Evolutionary conservation across 2,888 invertebrate genomes (phyloP).

Genomic region (Barypeithes pellucidus): DNA sequence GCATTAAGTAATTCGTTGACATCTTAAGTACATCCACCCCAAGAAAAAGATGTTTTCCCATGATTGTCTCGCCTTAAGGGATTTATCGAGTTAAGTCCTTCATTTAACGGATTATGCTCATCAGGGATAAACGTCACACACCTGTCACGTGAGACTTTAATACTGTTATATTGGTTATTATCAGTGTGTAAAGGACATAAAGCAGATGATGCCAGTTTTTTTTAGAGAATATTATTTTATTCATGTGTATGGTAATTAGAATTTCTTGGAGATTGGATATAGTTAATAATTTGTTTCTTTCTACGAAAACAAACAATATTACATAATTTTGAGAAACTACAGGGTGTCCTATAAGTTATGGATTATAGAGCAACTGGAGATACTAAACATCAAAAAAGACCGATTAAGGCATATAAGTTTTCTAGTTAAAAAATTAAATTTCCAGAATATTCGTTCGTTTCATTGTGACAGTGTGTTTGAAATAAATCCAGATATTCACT

Average conservation of each 20-base stretch:
- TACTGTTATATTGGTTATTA: constrained; percentile 33
- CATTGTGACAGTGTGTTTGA: no score
- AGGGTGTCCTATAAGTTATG: no score
- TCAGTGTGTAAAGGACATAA: background rate
- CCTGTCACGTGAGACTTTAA: constrained; percentile 43
- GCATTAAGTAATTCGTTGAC: constrained; percentile 4
- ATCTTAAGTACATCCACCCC: background rate
- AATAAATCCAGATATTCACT: no score
- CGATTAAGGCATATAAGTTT: no score
- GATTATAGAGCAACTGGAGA: no score
- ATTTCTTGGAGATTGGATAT: background rate
- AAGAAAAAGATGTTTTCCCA: constrained; percentile 41
- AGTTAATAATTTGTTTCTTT: no score
- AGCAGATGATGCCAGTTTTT: constrained; percentile 9
- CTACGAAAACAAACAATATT: no score
- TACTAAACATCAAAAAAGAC: no score
- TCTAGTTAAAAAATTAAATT: no score
- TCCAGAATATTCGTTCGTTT: no score
- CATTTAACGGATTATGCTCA: constrained; percentile 48
- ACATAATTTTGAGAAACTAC: no score
- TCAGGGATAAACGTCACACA: constrained; percentile 47
- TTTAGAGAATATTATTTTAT: background rate
- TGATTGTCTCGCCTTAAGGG: constrained; percentile 48
- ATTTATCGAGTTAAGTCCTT: constrained; percentile 43
- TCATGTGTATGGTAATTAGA: background rate